Percentiles rank a stretch among this genome's conserved stretches.
phyloP scores from a whole-genome alignment of 2,888 invertebrate genomes.

The Athalia circularis region DNA sequence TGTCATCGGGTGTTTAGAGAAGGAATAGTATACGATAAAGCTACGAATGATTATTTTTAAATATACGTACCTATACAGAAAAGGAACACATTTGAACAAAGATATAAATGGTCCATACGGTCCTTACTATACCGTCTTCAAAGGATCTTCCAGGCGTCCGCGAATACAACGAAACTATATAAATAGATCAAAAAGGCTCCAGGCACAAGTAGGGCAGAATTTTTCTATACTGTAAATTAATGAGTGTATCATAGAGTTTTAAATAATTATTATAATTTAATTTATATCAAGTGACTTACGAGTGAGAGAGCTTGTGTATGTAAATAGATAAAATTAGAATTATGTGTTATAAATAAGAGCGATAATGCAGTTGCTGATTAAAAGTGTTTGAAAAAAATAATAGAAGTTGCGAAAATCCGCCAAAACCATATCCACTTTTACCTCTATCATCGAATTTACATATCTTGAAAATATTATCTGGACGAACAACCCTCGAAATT shows the following conservation, averaged over 20 bases:
- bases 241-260: slow-evolving; percentile 58
- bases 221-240: slow-evolving; percentile 53
- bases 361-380: slow-evolving; percentile 37
- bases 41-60: slow-evolving; percentile 10
- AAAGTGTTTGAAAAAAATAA: slow-evolving; percentile 5
- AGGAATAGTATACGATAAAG: slow-evolving; percentile 40
- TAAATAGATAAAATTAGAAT: slow-evolving; percentile 42
- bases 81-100: background rate
- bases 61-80: background rate
- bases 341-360: slow-evolving; percentile 29
- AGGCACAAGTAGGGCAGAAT: slow-evolving; percentile 23
- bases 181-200: slow-evolving; percentile 24
- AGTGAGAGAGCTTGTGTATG: slow-evolving; percentile 46
- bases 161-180: background rate
- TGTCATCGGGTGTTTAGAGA: slow-evolving; percentile 22
- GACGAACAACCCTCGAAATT: background rate
- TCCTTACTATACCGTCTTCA: background rate
- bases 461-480: background rate
- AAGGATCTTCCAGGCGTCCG: slow-evolving; percentile 15
- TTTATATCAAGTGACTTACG: slow-evolving; percentile 53
- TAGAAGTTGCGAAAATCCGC: background rate
- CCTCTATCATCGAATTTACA: background rate
- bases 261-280: slow-evolving; percentile 53
- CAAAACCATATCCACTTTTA: background rate
- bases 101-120: background rate